Conservation (phyloP, 1,140 invertebrate genomes). For the Drosophila guanche region DNA sequence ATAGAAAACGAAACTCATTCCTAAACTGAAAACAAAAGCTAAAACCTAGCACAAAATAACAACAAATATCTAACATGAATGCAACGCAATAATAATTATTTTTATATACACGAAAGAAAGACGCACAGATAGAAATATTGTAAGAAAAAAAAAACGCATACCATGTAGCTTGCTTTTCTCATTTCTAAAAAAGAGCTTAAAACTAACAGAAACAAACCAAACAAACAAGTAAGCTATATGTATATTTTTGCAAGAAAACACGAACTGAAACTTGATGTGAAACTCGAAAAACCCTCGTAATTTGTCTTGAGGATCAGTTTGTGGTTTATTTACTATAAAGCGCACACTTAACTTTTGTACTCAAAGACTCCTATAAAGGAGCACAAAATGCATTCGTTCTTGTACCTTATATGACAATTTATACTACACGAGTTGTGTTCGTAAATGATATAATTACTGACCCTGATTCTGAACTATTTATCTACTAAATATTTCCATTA, state of each 20-base stretch:
- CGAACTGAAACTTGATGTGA: background rate
- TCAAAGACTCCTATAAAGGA: background rate
- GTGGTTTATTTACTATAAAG: background rate
- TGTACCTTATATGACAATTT: constrained; percentile 6
- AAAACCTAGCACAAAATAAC: constrained; percentile 44
- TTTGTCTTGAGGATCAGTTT: background rate
- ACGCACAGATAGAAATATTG: constrained; percentile 7
- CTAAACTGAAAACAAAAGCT: constrained; percentile 38
- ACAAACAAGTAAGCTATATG: constrained; percentile 4
- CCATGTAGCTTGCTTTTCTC: background rate
- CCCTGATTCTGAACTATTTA: no score
- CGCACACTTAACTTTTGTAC: constrained; percentile 1
- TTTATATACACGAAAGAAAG: constrained; percentile 41
- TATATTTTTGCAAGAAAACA: constrained; percentile 13
- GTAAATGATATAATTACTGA: no score
- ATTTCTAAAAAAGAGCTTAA: constrained; percentile 6
- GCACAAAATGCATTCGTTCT: background rate
- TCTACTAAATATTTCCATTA: no score
- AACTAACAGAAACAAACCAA: background rate
- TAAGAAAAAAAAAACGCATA: constrained; percentile 5
- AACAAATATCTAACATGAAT: constrained; percentile 36
- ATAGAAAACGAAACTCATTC: constrained; percentile 33
- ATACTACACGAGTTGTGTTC: no score
- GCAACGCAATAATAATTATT: constrained; percentile 51
- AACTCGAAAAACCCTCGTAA: no score